Evolutionary conservation across 2,888 invertebrate species (phyloP).

Genomic region (Morpho helenor): DNA sequence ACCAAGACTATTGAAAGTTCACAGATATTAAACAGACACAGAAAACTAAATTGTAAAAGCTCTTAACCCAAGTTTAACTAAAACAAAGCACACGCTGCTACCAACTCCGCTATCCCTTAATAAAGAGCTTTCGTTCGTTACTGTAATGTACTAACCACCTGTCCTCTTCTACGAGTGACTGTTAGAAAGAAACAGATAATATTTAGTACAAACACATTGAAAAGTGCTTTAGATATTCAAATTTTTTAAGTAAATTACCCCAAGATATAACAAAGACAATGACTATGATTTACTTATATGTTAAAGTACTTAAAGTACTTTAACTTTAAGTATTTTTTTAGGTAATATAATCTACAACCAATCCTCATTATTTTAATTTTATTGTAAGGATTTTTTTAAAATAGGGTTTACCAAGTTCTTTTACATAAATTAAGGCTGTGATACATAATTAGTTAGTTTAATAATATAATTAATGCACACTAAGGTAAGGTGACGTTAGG

Average conservation of each 20-base stretch:
- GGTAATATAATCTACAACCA: too few relatives aligned
- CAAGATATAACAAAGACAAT: too few relatives aligned
- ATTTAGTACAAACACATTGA: conserved; percentile 7
- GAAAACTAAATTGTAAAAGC: neutral
- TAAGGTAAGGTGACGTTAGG: too few relatives aligned
- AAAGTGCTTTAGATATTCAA: conserved; percentile 1
- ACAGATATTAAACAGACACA: neutral
- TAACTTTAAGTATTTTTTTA: too few relatives aligned
- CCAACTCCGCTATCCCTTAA: conserved; percentile 23
- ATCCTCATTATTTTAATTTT: too few relatives aligned
- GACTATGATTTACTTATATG: too few relatives aligned
- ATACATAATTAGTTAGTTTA: too few relatives aligned
- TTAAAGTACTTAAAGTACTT: too few relatives aligned
- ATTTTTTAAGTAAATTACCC: neutral
- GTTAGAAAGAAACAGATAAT: conserved; percentile 7
- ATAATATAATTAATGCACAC: too few relatives aligned
- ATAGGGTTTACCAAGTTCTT: too few relatives aligned
- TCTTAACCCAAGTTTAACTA: neutral
- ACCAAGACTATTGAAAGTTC: neutral
- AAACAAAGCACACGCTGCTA: neutral
- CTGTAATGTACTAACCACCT: neutral
- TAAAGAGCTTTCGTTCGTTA: conserved; percentile 16
- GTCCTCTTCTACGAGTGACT: conserved; percentile 5
- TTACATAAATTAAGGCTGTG: too few relatives aligned
- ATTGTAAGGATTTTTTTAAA: too few relatives aligned